Conservation (phyloP, 2,113 vertebrate genomes). For the Sinocyclocheilus rhinocerous region DNA sequence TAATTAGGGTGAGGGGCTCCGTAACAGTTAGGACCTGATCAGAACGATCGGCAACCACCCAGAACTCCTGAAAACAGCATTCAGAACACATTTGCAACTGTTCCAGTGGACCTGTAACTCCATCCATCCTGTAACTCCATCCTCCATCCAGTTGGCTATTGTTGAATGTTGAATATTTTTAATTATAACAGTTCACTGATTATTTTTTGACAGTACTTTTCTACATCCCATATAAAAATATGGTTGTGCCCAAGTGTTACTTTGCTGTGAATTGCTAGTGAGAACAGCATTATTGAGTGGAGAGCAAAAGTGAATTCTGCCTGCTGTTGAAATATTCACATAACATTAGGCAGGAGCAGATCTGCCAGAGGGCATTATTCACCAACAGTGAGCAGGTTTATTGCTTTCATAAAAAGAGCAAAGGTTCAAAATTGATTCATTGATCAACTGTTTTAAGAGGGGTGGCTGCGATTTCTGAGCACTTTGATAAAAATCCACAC, state of each 20-base stretch:
- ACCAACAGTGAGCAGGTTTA: conserved; percentile 32
- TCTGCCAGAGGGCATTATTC: conserved; percentile 71
- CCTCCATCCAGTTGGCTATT: not conserved
- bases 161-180: not conserved
- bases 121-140: no score
- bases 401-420: conserved; percentile 61
- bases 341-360: conserved; percentile 69
- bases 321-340: conserved; percentile 66
- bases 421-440: conserved; percentile 67
- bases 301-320: conserved; percentile 64
- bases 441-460: conserved; percentile 52
- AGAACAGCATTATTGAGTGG: conserved; percentile 65
- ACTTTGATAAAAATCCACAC: conserved; percentile 45
- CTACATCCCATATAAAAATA: not conserved
- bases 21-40: no score
- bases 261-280: not conserved
- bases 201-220: not conserved
- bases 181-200: no score
- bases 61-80: no score
- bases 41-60: no score
- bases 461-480: conserved; percentile 29
- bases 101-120: no score
- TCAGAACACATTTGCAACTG: no score
- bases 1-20: no score
- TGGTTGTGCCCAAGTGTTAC: not conserved